Base-by-base conservation (phyloP, 1,140 invertebrate genomes). In the Ceratosolen solmsi region DNA sequence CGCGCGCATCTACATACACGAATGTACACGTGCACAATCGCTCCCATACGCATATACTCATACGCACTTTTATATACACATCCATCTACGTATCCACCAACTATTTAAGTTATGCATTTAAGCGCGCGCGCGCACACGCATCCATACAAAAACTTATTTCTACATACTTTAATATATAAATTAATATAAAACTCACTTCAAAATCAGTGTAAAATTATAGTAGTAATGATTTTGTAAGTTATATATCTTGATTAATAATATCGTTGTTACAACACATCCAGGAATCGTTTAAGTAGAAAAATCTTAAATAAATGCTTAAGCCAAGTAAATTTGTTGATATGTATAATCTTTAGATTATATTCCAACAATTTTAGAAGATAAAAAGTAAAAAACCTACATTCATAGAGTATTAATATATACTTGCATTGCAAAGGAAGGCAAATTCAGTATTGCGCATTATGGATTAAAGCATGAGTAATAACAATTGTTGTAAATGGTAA, bases 401-500 rank as follows among this genome's bases (percentile, higher is more conserved):
- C 4, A 58, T 58, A 13, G 15, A 27, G 5, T 7, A 20, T 58
- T 27, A 27, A 25, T 4, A 8, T 13, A 25, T 27, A 25, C 2
- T 58, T 25, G 13, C 25, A 65, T 22, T 5, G 1, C 7, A 30
- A 60, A 36, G 17, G 15, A 68, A 68, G 0, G 8, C 5, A 54
- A 8, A 15, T 4, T 8, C 20, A 68, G 7, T 22, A 68, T 3
- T 8, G 22, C 9, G 4, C 2, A 38, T 17, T n/a, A 38, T 38
- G 63, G 27, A 38, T n/a, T 1, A 68, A 38, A n/a, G 11, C 15
- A 9, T 68, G 27, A 68, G 20, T 68, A 68, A 68, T 38, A 68
- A 68, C 33, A 68, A 68, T 36, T 68, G 38, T 4, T 38, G 2
- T 68, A 68, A 68, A 68, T 68, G 38, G 58, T 81, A 49, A 70